These are phyloP conservation scores for Platygyra sinensis DNA, from an alignment of 64 coral and sea anemone species.

Conservation along the genomic window DNA sequence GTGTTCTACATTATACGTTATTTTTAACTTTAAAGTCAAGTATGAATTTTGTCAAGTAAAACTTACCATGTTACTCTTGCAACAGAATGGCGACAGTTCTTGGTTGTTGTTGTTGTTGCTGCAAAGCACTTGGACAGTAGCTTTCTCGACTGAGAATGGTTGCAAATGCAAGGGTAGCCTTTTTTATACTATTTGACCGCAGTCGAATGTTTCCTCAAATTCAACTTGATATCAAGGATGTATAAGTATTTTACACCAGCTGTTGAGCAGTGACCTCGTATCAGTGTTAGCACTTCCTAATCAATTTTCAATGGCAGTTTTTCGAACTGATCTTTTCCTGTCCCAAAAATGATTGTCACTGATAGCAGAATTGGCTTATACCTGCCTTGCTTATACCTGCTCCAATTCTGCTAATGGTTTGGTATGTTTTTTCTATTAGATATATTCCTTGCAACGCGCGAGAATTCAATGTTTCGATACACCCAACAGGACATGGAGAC, in stretches of 20 bases:
- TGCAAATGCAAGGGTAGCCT: background rate
- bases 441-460: too few species aligned
- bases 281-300: background rate
- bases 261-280: background rate
- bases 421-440: too few species aligned
- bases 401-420: too few species aligned
- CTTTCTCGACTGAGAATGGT: slow-evolving; percentile 2
- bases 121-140: background rate
- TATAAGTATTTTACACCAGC: background rate
- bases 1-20: too few species aligned
- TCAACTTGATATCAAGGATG: background rate
- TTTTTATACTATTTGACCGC: background rate
- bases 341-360: background rate
- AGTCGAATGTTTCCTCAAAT: background rate
- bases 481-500: too few species aligned
- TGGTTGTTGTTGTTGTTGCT: slow-evolving; percentile 4
- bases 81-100: background rate
- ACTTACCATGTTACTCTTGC: background rate
- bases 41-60: background rate
- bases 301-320: background rate
- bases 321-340: background rate
- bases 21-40: background rate
- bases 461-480: too few species aligned
- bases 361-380: too few species aligned
- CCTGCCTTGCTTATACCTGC: too few species aligned